Percentiles rank a stretch among this genome's conserved stretches.
These are phyloP conservation scores for Aleiodes alternator DNA, from an alignment of 2,888 invertebrate species.

Conservation along the genomic window DNA sequence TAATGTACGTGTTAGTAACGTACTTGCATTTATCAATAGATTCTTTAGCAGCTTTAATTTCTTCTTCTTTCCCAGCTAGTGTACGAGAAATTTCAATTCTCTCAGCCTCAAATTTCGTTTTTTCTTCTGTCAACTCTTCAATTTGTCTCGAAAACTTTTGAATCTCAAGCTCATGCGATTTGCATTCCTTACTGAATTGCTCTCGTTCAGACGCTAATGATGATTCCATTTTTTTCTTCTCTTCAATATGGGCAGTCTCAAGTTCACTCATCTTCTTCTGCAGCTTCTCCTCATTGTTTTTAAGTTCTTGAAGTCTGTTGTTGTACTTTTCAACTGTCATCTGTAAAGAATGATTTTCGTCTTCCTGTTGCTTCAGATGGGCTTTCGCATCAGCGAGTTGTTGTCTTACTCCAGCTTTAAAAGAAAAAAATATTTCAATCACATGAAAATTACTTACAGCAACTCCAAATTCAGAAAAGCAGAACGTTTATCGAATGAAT, in stretches of 20 bases:
- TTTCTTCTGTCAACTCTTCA: not conserved
- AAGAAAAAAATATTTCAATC: too few species aligned
- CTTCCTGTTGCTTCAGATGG: not conserved
- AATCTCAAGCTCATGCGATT: not conserved
- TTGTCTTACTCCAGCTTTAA: too few species aligned
- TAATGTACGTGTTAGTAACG: not conserved
- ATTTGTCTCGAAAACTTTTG: not conserved
- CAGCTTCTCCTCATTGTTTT: constrained; percentile 4
- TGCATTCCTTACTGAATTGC: constrained; percentile 2
- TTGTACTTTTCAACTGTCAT: not conserved
- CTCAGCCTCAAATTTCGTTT: not conserved
- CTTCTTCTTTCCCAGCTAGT: constrained; percentile 15
- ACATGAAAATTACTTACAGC: too few species aligned
- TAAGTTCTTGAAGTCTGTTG: not conserved
- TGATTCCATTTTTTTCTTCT: constrained; percentile 1
- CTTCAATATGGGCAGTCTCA: not conserved
- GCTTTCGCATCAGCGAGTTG: not conserved
- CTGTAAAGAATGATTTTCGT: not conserved
- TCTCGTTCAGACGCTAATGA: not conserved
- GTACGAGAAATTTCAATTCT: constrained; percentile 13
- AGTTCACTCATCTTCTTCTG: constrained; percentile 5
- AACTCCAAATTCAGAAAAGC: too few species aligned
- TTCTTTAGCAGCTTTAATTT: not conserved
- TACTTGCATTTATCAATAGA: not conserved
- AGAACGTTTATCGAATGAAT: too few species aligned